A percentile compares a stretch with the other conserved stretches of the same genome.
Evolutionary conservation across 2,888 invertebrate genomes (phyloP).

Genomic region (Diplazon laetatorius): DNA sequence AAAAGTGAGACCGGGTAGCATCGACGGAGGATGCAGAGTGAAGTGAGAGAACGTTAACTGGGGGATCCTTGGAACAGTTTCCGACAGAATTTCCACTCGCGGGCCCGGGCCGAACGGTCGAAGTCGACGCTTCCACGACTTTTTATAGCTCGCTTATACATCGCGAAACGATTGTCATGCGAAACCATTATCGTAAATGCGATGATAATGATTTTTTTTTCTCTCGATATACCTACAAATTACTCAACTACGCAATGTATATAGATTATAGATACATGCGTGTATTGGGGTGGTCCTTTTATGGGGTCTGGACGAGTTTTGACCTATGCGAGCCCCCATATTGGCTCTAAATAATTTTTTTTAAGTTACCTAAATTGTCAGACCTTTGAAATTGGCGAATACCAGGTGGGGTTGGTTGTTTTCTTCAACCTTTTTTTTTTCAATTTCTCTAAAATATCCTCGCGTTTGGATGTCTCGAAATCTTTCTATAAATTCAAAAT

Average conservation of each 20-base stretch:
- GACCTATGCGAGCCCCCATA: no score
- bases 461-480: no score
- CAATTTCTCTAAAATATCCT: no score
- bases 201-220: constrained; percentile 8
- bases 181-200: constrained; percentile 6
- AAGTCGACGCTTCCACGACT: constrained; percentile 10
- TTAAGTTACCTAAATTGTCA: no score
- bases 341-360: no score
- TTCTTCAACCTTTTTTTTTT: no score
- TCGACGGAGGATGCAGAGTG: background rate
- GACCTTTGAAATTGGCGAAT: no score
- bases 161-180: constrained; percentile 2
- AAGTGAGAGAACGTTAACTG: constrained; percentile 33
- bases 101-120: background rate
- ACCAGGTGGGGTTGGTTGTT: no score
- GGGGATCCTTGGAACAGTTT: constrained; percentile 36
- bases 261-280: no score
- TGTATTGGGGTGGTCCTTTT: no score
- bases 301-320: no score
- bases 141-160: constrained; percentile 7
- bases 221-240: background rate
- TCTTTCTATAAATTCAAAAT: no score
- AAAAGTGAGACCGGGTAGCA: constrained; percentile 22
- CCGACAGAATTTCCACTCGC: constrained; percentile 8
- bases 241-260: background rate